Conservation (phyloP, 2,888 invertebrate genomes). For the Colostygia pectinataria region DNA sequence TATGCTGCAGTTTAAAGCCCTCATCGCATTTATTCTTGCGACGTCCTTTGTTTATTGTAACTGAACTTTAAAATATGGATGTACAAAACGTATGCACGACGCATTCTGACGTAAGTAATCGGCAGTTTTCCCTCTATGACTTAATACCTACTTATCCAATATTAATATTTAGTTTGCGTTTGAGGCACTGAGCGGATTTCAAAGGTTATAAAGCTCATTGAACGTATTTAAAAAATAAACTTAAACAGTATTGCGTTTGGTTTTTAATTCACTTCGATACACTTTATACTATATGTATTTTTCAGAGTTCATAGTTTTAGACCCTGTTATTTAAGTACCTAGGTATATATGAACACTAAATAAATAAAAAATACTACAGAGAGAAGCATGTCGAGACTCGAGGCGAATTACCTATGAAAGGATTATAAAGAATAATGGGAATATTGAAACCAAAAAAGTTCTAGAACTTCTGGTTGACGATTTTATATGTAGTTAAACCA, state of each 20-base stretch:
- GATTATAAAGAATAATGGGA: not conserved
- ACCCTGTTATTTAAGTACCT: no score
- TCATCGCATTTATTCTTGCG: constrained; percentile 14
- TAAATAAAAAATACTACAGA: no score
- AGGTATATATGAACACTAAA: no score
- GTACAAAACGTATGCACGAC: constrained; percentile 13
- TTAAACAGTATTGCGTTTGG: constrained; percentile 2
- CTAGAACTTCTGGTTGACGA: no score
- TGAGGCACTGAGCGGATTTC: constrained; percentile 17
- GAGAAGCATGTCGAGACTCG: no score
- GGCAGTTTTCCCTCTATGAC: constrained; percentile 17
- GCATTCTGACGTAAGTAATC: constrained; percentile 24
- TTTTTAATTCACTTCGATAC: no score
- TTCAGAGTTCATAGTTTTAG: no score
- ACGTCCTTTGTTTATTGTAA: constrained; percentile 17
- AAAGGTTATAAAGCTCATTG: constrained; percentile 24
- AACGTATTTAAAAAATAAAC: constrained; percentile 11
- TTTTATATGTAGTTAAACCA: no score
- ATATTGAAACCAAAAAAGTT: not conserved
- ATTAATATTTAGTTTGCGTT: constrained; percentile 18
- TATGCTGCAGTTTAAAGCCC: constrained; percentile 17
- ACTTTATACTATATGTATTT: no score
- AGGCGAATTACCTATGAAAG: no score
- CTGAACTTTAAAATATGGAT: constrained; percentile 22
- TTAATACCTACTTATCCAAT: constrained; percentile 18